A percentile compares a stretch with the other conserved stretches of the same genome.
Conservation (phyloP, 1,140 invertebrate genomes). For the Eumaeus atala region DNA sequence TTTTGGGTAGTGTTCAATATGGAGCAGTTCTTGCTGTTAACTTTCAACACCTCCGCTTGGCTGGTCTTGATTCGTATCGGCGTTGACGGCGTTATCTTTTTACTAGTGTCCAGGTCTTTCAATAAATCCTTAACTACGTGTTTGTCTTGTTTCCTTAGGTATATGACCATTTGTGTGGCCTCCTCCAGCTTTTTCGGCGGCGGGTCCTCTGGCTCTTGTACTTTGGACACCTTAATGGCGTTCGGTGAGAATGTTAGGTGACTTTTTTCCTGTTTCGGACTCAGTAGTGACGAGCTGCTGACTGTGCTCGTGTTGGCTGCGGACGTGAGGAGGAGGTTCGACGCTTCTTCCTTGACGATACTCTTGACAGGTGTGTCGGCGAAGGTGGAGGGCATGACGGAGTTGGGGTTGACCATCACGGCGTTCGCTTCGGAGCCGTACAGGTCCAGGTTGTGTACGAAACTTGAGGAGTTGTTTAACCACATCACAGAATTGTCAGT, state of each 20-base stretch:
- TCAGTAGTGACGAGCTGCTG: conserved; percentile 62
- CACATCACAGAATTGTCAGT: conserved; percentile 76
- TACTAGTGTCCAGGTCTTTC: conserved; percentile 62
- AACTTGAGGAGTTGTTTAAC: conserved; percentile 76
- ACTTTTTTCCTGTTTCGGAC: conserved; percentile 76
- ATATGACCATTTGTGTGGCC: conserved; percentile 68
- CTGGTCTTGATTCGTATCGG: conserved; percentile 58
- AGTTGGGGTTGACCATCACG: conserved; percentile 86
- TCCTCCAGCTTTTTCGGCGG: conserved; percentile 63
- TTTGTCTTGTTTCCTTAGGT: conserved; percentile 68
- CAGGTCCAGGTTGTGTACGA: conserved; percentile 82
- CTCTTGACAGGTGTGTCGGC: conserved; percentile 73
- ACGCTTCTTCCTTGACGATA: conserved; percentile 67
- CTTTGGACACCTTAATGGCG: conserved; percentile 75
- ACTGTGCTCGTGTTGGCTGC: conserved; percentile 47
- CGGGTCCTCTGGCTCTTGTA: conserved; percentile 59
- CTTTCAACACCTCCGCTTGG: conserved; percentile 63
- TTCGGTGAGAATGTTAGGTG: conserved; percentile 80
- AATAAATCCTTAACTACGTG: conserved; percentile 76
- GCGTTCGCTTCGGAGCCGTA: conserved; percentile 82
- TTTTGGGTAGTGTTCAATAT: conserved; percentile 70
- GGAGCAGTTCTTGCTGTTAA: conserved; percentile 67
- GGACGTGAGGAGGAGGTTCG: conserved; percentile 65
- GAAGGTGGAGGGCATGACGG: conserved; percentile 79
- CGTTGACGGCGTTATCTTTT: conserved; percentile 43